Base-by-base conservation (phyloP, 2,888 invertebrate genomes). In the Oxycera nigricornis region DNA sequence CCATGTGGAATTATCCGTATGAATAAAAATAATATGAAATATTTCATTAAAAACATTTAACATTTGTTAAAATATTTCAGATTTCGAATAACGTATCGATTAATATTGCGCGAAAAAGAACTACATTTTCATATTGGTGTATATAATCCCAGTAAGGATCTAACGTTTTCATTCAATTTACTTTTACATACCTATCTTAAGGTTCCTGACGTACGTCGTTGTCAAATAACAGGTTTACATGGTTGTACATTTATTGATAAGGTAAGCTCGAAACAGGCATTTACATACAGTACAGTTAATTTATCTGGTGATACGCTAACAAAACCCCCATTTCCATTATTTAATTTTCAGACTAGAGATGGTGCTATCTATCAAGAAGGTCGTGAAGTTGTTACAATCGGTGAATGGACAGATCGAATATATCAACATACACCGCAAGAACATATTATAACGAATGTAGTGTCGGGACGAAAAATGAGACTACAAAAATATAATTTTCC, bases 401-500 rank as follows among this genome's bases (percentile, higher is more conserved):
- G 91, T 82, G 95, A 96, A 87, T 95, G 95, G 92, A 96, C 96
- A 79, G 97, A 97, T 86, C 90, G 95, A 82, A 91, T 96, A 85
- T 97, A 97, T 86, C 94, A 95, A 86, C 94, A 95, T 86, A 96
- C 96, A 20, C 94, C 95, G 80, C 94, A 93, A 82, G 95, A 95
- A 84, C 95, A 97, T 86, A 93, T 95, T 82, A 94, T 97, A 82
- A 94, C 94, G 78, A 96, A 96, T 86, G 94, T 95, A 57, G 95
- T 95, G 72, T 95, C 95, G 78, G 94, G 95, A 0, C 88, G 95
- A 76, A 95, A 95, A 87, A 94, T 97, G 93, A 89, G 94, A 82
- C 91, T 97, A 82, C 94, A 94, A 86, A 97, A 97, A 86, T 94
- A 94, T 86, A 96, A 97, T 87, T 94, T 97, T 83, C 95, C 96